Evolutionary conservation across 2,797 vertebrate genomes (phyloP).

Genomic region (Poeciliopsis paucimaculata): DNA sequence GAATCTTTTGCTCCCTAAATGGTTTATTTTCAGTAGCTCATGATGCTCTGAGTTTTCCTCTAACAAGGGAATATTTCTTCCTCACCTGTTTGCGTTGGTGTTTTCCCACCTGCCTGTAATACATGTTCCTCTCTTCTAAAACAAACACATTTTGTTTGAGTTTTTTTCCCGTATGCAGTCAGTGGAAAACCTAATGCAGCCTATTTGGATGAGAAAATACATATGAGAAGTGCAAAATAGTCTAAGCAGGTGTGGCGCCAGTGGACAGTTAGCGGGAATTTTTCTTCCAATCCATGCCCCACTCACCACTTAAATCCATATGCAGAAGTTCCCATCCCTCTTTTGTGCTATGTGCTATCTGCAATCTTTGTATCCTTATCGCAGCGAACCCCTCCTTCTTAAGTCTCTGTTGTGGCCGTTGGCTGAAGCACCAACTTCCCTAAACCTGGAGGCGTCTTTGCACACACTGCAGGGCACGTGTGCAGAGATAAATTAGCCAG

Average conservation of each 20-base stretch:
- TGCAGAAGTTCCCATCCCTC: slow-evolving; percentile 11
- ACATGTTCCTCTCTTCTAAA: slow-evolving; percentile 12
- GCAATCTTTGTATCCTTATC: slow-evolving; percentile 55
- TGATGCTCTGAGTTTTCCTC: slow-evolving; percentile 21
- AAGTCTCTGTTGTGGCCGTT: slow-evolving; percentile 59
- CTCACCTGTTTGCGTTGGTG: slow-evolving; percentile 44
- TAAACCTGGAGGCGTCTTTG: slow-evolving; percentile 51
- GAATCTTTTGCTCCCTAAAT: slow-evolving; percentile 18
- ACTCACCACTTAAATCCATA: slow-evolving; percentile 14
- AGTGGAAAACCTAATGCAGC: slow-evolving; percentile 24
- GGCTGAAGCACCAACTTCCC: slow-evolving; percentile 67
- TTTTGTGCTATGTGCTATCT: slow-evolving; percentile 32
- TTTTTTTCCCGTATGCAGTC: slow-evolving; percentile 28
- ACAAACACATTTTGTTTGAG: slow-evolving; percentile 18
- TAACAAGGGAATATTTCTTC: slow-evolving; percentile 23
- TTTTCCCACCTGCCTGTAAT: slow-evolving; percentile 30
- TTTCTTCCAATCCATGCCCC: background rate
- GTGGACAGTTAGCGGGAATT: background rate
- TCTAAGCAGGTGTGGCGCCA: background rate
- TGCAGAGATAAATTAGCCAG: slow-evolving; percentile 20
- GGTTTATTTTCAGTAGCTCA: slow-evolving; percentile 5
- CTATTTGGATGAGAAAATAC: slow-evolving; percentile 5
- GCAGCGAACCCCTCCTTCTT: slow-evolving; percentile 30
- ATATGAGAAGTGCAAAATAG: background rate
- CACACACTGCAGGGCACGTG: slow-evolving; percentile 24